Evolutionary conservation across 2,888 invertebrate genomes (phyloP).

Genomic region (Aleiodes alternator): DNA sequence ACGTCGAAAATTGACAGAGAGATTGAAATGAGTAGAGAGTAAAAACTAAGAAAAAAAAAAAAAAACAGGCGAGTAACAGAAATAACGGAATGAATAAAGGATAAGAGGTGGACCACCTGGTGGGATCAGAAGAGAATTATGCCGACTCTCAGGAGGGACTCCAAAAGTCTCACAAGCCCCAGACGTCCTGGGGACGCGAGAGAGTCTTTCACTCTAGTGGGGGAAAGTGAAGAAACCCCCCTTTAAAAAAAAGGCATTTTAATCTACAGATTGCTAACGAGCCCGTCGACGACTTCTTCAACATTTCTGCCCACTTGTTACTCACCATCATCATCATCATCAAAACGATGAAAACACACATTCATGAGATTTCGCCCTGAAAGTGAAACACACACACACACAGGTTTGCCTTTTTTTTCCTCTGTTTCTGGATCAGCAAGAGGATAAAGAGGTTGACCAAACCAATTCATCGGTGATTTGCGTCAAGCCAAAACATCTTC

Average conservation of each 20-base stretch:
- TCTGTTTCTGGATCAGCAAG: background rate
- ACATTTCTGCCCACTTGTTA: background rate
- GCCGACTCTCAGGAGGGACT: background rate
- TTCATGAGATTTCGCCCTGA: background rate
- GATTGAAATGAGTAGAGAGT: background rate
- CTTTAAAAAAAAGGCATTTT: background rate
- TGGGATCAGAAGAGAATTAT: conserved; percentile 5
- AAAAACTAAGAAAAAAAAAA: background rate
- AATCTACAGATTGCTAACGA: conserved; percentile 15
- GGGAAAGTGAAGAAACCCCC: background rate
- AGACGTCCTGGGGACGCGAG: conserved; percentile 14
- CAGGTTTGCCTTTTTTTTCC: background rate
- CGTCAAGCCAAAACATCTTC: conserved; percentile 26
- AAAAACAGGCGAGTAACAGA: background rate
- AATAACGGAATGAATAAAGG: background rate
- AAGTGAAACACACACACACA: background rate
- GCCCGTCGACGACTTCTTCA: conserved; percentile 18
- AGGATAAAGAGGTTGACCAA: conserved; percentile 21
- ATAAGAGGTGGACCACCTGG: conserved; percentile 32
- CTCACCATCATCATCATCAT: background rate
- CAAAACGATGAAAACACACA: background rate
- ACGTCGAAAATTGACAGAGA: too few species aligned
- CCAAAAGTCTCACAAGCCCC: background rate
- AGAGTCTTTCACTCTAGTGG: background rate
- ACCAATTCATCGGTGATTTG: conserved; percentile 30